Evolutionary conservation across 2,888 invertebrate species (phyloP), one percentile per base, ranked within the genome.

Genomic region (Drosophila subsilvestris): DNA sequence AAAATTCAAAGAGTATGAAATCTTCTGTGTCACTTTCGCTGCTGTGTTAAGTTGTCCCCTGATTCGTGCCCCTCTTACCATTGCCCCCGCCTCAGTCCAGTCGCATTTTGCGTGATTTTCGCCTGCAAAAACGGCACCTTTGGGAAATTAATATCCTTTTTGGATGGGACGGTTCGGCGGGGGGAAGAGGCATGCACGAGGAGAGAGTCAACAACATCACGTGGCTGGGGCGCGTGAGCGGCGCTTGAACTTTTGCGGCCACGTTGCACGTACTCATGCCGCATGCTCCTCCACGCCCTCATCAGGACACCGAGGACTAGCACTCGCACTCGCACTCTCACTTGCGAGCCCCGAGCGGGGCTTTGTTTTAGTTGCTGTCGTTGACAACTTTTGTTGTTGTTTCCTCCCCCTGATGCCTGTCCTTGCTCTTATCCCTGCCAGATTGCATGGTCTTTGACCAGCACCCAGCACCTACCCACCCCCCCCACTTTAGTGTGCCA

Each of bases 141-240:
- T 88, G 90, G 91, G 90, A 90, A 90, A 91, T 90, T 91, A 90
- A 90, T 90, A 91, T 87, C 87, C 84, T 91, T 90, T 85, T 84
- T 78, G 78, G 76, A 67, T 66, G 79, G 55, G 67, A n/a, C n/a
- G n/a, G n/a, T n/a, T n/a, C n/a, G n/a, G 75, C 63, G 57, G 57
- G 37, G 37, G 32, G 2, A 4, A 4, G 32, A 14, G 58, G 60
- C 45, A 55, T 51, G 60, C 90, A 82, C 90, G 89, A 74, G 90
- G 89, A 86, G 73, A 49, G 55, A 49, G 55, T 56, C 62, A 22
- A 47, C 63, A 61, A 70, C 83, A 87, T 90, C 86, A 86, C 89
- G 89, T 77, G 88, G 86, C 89, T 75, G 69, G 63, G 74, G 71
- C 84, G 78, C 83, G 86, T 89, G 90, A 87, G 78, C 77, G 62